Base-by-base conservation (phyloP, 2,797 vertebrate genomes). In the Hydrolagus colliei region DNA sequence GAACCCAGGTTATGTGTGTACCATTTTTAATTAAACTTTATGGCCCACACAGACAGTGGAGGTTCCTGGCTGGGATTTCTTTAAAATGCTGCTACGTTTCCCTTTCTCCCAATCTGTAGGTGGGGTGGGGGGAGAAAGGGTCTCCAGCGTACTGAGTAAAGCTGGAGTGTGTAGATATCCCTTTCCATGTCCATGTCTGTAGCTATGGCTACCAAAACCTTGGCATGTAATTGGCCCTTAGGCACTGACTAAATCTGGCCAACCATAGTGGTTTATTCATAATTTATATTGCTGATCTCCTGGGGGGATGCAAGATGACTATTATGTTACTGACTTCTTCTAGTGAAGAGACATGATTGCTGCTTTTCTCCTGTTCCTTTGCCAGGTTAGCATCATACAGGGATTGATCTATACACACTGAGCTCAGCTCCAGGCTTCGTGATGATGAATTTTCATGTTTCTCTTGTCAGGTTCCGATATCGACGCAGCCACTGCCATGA, bases 401-500 rank as follows among this genome's bases (percentile, higher is more conserved):
- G 35, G 16, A 63, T 52, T 68, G 9, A 84, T 65, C 2, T 71
- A 68, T 68, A 71, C 18, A 71, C 18, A 3, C 41, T 6, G 41
- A 52, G 41, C 41, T 52, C 41, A 52, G 41, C 41, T 71, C 2
- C 10, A 20, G 67, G 67, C 9, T 71, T 84, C 11, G 41, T 67
- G 65, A 71, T 68, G 18, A 61, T 77, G 41, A 77, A 61, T 52
- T 77, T 77, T 20, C 41, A 82, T 18, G 68, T 94, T 93, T 95
- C 88, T 76, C 85, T 90, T 93, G 90, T 87, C 94, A 99, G 98
- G 98, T 91, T 98, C 97, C 91, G 98, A 99, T 94, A 98, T 99
- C 90, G 97, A 99, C 92, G 98, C 98, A 94, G 98, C 97, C 95
- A 96, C 97, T 93, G 97, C 98, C 90, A 99, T 99, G 98, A 99